Evolutionary conservation across 2,888 invertebrate genomes (phyloP).

Genomic region (Acanthacorydalis orientalis): DNA sequence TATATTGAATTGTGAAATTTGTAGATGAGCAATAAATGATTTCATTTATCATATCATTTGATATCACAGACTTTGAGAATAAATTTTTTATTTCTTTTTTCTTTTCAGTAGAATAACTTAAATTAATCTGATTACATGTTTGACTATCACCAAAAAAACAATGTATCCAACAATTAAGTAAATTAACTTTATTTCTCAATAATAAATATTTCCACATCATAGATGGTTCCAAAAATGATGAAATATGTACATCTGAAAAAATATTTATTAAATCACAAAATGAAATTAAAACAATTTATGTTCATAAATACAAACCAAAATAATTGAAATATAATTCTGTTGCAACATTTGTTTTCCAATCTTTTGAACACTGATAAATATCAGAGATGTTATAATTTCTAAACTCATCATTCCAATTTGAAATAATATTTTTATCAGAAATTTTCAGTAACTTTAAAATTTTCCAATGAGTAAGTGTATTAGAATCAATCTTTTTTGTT

Average conservation of each 20-base stretch:
- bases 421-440: constrained; percentile 6
- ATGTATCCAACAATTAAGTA: constrained; percentile 43
- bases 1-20: constrained; percentile 33
- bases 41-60: constrained; percentile 36
- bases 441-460: constrained; percentile 23
- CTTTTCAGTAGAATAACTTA: constrained; percentile 20
- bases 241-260: constrained; percentile 33
- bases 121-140: constrained; percentile 23
- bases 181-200: constrained; percentile 37
- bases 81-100: constrained; percentile 30
- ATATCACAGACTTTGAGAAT: constrained; percentile 37
- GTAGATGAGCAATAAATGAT: constrained; percentile 31
- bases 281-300: not conserved
- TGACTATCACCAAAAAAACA: constrained; percentile 29
- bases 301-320: constrained; percentile 26
- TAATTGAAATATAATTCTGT: constrained; percentile 37
- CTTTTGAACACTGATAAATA: constrained; percentile 12
- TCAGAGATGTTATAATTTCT: constrained; percentile 13
- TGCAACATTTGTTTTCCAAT: constrained; percentile 38
- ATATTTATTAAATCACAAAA: constrained; percentile 2
- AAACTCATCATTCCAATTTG: constrained; percentile 7
- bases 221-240: constrained; percentile 31
- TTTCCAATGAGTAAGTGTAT: constrained; percentile 24
- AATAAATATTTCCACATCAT: constrained; percentile 45
- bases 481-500: constrained; percentile 21